A percentile compares a stretch with the other conserved stretches of the same genome.
phyloP scores from a whole-genome alignment of 2,797 vertebrate species.

The Glossophaga mutica region DNA sequence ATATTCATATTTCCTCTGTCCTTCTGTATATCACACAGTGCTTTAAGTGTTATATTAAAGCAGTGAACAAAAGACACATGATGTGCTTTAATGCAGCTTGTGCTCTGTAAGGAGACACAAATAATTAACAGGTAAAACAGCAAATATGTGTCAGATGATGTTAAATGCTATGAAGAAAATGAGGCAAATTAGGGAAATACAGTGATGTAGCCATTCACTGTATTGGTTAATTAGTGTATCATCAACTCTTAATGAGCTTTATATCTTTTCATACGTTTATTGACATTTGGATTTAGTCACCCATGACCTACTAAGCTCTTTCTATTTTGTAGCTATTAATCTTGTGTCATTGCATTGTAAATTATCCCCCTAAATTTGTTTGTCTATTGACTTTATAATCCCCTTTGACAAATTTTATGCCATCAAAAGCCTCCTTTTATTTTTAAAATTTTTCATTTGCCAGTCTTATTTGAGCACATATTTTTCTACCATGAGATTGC shows the following conservation, averaged over 20 bases:
- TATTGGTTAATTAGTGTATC: background rate
- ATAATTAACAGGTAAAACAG: background rate
- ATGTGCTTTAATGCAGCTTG: background rate
- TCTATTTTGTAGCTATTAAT: background rate
- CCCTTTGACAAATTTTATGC: background rate
- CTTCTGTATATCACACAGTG: background rate
- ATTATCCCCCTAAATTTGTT: background rate
- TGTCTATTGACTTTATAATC: background rate
- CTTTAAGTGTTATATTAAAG: background rate
- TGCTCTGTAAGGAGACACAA: background rate
- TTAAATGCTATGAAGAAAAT: background rate
- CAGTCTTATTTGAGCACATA: background rate
- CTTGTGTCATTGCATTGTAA: background rate
- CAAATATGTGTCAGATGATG: background rate
- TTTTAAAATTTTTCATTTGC: background rate
- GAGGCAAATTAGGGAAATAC: background rate
- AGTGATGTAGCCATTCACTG: background rate
- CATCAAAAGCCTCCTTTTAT: background rate
- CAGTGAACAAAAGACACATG: background rate
- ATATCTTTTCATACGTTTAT: background rate
- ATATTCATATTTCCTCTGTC: background rate
- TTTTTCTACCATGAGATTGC: background rate
- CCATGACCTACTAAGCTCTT: background rate
- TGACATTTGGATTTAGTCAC: background rate
- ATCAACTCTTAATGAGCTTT: background rate